These are phyloP conservation scores for Lordiphosa mommai DNA, from an alignment of 1,140 invertebrate genomes.

Conservation along the genomic window DNA sequence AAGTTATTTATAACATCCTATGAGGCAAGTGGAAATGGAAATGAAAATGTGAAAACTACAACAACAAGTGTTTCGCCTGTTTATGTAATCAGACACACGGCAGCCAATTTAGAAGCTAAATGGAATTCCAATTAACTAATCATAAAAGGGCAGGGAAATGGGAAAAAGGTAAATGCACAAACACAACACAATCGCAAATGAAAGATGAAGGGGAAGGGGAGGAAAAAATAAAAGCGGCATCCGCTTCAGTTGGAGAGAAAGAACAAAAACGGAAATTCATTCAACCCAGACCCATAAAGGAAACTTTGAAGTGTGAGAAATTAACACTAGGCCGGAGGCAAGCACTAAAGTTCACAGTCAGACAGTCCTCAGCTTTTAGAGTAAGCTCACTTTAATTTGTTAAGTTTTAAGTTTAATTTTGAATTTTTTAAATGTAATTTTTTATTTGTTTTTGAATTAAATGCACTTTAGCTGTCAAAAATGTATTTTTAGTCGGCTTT, in stretches of 20 bases:
- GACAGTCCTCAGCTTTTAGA: neutral
- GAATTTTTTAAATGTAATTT: too few relatives aligned
- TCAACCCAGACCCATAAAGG: slow-evolving; percentile 24
- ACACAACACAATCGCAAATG: slow-evolving; percentile 1
- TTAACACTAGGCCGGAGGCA: slow-evolving; percentile 49
- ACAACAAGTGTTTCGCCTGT: slow-evolving; percentile 37
- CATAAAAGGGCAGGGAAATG: slow-evolving; percentile 37
- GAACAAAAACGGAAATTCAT: slow-evolving; percentile 58
- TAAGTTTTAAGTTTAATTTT: too few relatives aligned
- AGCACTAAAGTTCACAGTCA: slow-evolving; percentile 2
- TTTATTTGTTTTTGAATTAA: too few relatives aligned
- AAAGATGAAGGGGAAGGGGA: slow-evolving; percentile 34
- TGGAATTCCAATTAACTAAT: slow-evolving; percentile 70
- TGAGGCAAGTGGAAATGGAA: too few relatives aligned
- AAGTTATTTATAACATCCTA: slow-evolving; percentile 25
- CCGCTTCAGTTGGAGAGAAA: slow-evolving; percentile 17
- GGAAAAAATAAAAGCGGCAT: slow-evolving; percentile 31
- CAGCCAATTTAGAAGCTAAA: slow-evolving; percentile 53
- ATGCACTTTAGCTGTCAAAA: too few relatives aligned
- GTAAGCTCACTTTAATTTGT: too few relatives aligned
- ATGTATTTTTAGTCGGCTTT: neutral
- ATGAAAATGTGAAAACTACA: slow-evolving; percentile 22
- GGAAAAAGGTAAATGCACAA: neutral
- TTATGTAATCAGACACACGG: slow-evolving; percentile 27
- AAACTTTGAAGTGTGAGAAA: slow-evolving; percentile 67